These are phyloP conservation scores for Sus cebifrons DNA, from an alignment of 2,797 vertebrate species.

Conservation along the genomic window DNA sequence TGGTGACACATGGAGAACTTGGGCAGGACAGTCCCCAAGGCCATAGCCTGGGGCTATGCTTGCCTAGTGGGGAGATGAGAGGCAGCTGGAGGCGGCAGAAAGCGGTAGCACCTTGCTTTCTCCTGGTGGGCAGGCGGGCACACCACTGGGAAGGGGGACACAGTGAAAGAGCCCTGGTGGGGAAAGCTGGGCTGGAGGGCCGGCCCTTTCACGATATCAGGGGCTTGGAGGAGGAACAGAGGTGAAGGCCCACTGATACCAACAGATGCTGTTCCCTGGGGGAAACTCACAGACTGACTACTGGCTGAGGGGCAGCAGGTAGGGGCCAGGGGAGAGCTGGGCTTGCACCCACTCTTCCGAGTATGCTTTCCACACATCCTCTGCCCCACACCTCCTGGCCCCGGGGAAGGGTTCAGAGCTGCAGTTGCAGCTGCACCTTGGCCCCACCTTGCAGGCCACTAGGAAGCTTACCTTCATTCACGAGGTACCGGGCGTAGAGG, in stretches of 20 bases:
- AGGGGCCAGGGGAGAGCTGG: background rate
- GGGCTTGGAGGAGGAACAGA: background rate
- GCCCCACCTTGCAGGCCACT: background rate
- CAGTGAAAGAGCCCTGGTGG: background rate
- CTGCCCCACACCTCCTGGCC: background rate
- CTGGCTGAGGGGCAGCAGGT: too few relatives aligned
- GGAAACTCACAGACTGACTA: too few relatives aligned
- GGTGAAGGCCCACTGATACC: background rate
- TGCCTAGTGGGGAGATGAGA: constrained; percentile 24
- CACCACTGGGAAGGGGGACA: background rate
- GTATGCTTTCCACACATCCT: background rate
- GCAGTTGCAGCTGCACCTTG: background rate
- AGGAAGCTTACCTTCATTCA: constrained; percentile 96
- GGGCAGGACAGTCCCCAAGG: background rate
- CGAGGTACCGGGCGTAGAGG: constrained; percentile 97
- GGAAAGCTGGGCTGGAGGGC: background rate
- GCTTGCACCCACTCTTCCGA: background rate
- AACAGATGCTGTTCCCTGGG: too few relatives aligned
- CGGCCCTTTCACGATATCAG: background rate
- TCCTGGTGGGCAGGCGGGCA: background rate
- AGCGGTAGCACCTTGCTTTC: background rate
- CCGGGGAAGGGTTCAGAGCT: background rate
- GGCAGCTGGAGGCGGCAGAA: background rate
- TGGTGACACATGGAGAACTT: background rate
- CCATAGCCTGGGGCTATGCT: background rate